Evolutionary conservation across 2,797 vertebrate genomes (phyloP).

Genomic region (Enteromius viviparus): DNA sequence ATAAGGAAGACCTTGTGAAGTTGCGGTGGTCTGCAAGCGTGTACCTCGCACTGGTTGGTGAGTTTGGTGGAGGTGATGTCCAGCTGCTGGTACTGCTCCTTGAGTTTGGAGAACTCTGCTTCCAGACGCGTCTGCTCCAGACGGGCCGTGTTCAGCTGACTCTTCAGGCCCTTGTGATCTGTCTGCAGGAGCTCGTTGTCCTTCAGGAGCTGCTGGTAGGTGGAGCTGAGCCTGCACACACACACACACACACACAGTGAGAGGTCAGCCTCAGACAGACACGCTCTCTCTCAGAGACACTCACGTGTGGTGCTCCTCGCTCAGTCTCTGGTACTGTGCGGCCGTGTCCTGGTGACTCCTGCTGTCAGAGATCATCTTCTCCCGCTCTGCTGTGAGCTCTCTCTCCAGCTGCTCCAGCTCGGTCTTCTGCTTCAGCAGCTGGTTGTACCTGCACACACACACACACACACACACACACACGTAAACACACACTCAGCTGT

Average conservation of each 20-base stretch:
- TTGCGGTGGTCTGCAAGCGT: too few species aligned
- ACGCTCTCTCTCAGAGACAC: conserved; percentile 8
- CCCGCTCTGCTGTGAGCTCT: conserved; percentile 88
- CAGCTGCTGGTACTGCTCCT: conserved; percentile 94
- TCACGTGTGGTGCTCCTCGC: conserved; percentile 91
- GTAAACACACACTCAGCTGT: not conserved
- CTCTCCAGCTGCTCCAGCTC: conserved; percentile 95
- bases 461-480: conserved; percentile 26
- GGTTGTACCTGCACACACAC: conserved; percentile 85
- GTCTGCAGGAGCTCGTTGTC: conserved; percentile 92
- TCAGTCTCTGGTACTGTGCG: conserved; percentile 84
- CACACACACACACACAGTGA: not conserved
- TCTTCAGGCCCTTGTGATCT: conserved; percentile 95
- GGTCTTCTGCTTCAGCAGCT: conserved; percentile 90
- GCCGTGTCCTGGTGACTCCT: conserved; percentile 86
- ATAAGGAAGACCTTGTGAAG: too few species aligned
- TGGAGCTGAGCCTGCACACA: conserved; percentile 81
- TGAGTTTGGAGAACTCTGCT: conserved; percentile 95
- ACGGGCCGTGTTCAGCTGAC: conserved; percentile 87
- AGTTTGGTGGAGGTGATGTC: conserved; percentile 96
- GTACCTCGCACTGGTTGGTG: conserved; percentile 96
- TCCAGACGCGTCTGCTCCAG: conserved; percentile 95
- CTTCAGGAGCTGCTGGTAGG: conserved; percentile 86
- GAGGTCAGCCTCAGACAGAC: not conserved
- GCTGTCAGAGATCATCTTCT: conserved; percentile 90